Conservation (phyloP, 2,797 vertebrate species). For the Anguilla megastoma region DNA sequence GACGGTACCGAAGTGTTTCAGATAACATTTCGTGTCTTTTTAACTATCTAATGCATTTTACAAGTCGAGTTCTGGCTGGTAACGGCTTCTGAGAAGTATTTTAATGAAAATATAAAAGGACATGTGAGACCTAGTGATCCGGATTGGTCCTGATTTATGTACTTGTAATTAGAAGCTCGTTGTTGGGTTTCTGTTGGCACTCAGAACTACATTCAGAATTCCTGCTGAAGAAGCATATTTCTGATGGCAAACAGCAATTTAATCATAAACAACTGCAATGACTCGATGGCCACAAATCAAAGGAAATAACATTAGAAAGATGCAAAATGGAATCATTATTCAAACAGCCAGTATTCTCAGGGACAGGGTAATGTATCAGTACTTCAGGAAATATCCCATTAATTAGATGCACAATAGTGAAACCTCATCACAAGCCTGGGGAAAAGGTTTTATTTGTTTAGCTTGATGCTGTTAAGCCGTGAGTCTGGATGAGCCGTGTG, state of each 20-base stretch:
- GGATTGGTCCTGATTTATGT: too few relatives aligned
- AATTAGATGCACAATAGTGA: slow-evolving; percentile 39
- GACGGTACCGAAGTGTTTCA: too few relatives aligned
- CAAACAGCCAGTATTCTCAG: slow-evolving; percentile 55
- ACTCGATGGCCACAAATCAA: slow-evolving; percentile 52
- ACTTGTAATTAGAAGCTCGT: too few relatives aligned
- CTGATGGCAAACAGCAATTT: slow-evolving; percentile 55
- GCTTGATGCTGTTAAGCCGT: slow-evolving; percentile 13
- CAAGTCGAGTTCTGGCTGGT: too few relatives aligned
- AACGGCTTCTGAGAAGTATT: too few relatives aligned
- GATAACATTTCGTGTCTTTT: too few relatives aligned
- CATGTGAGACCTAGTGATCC: too few relatives aligned
- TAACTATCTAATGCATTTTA: too few relatives aligned
- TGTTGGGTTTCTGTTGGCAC: too few relatives aligned
- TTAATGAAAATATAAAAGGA: too few relatives aligned
- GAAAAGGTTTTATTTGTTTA: slow-evolving; percentile 34
- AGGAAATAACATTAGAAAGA: slow-evolving; percentile 42
- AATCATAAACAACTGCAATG: slow-evolving; percentile 20
- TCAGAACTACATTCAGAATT: slow-evolving; percentile 53
- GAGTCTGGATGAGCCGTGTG: too few relatives aligned
- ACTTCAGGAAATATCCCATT: slow-evolving; percentile 50
- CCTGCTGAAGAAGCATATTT: slow-evolving; percentile 54
- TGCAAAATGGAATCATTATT: slow-evolving; percentile 45
- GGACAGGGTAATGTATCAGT: slow-evolving; percentile 31
- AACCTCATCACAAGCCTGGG: slow-evolving; percentile 31